phyloP scores from a whole-genome alignment of 2,797 vertebrate species.

The Vultur gryphus region DNA sequence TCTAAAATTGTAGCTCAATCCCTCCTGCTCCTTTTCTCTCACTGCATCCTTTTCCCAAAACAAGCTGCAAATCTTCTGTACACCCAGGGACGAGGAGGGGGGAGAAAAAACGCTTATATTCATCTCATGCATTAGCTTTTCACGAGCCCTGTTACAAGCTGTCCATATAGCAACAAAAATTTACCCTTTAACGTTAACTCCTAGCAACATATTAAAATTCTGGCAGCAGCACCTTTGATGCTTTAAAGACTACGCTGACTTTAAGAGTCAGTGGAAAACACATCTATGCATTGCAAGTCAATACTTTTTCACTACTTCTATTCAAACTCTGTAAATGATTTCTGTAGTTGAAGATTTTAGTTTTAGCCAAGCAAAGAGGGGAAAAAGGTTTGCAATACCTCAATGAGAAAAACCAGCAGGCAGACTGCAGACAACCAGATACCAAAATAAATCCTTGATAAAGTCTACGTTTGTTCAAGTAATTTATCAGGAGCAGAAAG shows the following conservation, averaged over 20 bases:
- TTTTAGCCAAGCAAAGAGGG: background rate
- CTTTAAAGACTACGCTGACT: background rate
- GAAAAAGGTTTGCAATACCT: background rate
- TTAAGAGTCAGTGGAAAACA: background rate
- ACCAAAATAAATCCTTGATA: background rate
- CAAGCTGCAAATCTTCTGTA: background rate
- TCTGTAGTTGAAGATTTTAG: background rate
- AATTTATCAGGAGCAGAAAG: background rate
- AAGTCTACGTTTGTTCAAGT: background rate
- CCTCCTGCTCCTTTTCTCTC: background rate
- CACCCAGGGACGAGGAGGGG: background rate
- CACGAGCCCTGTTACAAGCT: background rate
- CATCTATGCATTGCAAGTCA: background rate
- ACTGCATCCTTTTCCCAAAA: background rate
- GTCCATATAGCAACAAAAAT: background rate
- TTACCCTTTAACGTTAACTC: background rate
- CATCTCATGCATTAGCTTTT: background rate
- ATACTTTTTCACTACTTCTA: background rate
- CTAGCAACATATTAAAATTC: background rate
- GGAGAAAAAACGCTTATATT: background rate
- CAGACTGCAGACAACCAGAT: background rate
- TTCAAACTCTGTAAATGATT: background rate
- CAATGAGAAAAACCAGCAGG: background rate
- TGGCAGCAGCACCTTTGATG: background rate
- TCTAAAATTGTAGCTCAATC: background rate